Conservation (phyloP, 2,888 invertebrate genomes). For the Galeopsomyia nigrocyanea region DNA sequence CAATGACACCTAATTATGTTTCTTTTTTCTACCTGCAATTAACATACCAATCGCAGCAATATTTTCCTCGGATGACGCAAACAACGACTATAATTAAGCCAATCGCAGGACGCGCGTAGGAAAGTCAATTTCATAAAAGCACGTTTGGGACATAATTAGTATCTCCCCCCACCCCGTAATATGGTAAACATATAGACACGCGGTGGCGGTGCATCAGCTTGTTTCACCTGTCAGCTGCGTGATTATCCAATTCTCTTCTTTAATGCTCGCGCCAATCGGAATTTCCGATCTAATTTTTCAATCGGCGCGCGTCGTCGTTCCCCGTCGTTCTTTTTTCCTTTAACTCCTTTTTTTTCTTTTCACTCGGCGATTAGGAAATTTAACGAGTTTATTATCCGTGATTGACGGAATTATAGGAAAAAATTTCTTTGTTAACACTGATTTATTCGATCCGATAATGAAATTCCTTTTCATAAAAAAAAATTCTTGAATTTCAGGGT, state of each 20-base stretch:
- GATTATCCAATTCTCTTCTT: no score
- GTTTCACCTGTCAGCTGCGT: no score
- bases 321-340: no score
- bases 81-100: neutral
- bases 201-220: no score
- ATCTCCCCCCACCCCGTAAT: neutral
- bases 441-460: no score
- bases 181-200: no score
- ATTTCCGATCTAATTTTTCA: slow-evolving; percentile 22
- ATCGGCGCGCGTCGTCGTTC: neutral
- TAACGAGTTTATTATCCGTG: neutral
- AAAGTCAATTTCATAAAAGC: neutral
- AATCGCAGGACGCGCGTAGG: neutral
- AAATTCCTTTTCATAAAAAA: no score
- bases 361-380: no score
- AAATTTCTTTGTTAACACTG: neutral
- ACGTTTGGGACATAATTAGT: neutral
- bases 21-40: no score
- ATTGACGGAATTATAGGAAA: neutral
- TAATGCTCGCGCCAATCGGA: neutral
- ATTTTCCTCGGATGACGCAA: no score
- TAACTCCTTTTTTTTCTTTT: no score
- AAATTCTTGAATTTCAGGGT: slow-evolving; percentile 69
- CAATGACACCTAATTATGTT: neutral
- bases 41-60: no score